Percentiles rank a stretch among this genome's conserved stretches.
Evolutionary conservation across 2,113 vertebrate species (phyloP).

Genomic region (Phyllostomus discolor): DNA sequence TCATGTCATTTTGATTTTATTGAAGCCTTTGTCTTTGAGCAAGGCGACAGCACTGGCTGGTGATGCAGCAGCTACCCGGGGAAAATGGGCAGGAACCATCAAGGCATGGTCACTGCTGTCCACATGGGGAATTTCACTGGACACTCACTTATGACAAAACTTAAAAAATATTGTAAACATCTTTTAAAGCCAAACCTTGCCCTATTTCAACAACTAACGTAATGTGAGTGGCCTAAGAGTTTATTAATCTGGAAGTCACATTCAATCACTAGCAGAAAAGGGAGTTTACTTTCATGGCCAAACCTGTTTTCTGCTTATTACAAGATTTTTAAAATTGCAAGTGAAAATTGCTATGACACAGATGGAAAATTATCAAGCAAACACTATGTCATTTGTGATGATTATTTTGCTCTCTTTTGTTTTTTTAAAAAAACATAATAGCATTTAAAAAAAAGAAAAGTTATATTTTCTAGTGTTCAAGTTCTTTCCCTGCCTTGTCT

Average conservation of each 20-base stretch:
- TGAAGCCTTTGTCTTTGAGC: neutral
- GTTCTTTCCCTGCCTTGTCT: neutral
- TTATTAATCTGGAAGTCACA: conserved; percentile 55
- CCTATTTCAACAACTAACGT: neutral
- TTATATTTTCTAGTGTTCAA: neutral
- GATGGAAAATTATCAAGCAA: conserved; percentile 15
- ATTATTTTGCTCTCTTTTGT: neutral
- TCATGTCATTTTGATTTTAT: neutral
- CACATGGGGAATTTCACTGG: conserved; percentile 44
- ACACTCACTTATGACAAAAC: conserved; percentile 52
- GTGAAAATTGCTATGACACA: neutral
- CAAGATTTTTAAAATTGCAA: neutral
- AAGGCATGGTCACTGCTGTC: neutral
- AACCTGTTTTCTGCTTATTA: conserved; percentile 41
- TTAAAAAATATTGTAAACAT: conserved; percentile 48
- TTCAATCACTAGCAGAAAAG: neutral
- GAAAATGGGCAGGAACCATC: neutral
- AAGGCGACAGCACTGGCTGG: neutral
- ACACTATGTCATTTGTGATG: neutral
- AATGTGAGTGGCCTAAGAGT: conserved; percentile 40
- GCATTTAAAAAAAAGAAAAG: neutral
- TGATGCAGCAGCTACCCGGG: rapidly evolving
- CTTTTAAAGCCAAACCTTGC: conserved; percentile 26
- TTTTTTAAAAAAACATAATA: neutral
- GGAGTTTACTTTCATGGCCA: neutral